Percentiles rank a stretch among this genome's conserved stretches.
phyloP scores from a whole-genome alignment of 2,888 invertebrate genomes.

The Rosalia funebris region DNA sequence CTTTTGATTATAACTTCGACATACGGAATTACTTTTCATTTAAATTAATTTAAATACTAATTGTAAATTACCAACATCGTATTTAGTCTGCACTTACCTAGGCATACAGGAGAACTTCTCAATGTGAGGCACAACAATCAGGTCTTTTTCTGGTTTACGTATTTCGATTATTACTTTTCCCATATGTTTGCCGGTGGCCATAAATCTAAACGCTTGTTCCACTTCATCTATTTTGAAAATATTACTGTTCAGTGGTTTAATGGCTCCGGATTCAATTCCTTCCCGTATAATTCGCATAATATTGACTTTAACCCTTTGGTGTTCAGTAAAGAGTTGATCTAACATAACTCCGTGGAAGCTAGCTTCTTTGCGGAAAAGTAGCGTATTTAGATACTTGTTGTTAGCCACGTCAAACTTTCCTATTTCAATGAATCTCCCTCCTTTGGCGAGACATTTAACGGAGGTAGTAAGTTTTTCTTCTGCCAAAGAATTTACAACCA shows the following conservation, averaged over 20 bases:
- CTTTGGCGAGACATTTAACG: slow-evolving; percentile 69
- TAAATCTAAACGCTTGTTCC: slow-evolving; percentile 76
- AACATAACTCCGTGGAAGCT: slow-evolving; percentile 83
- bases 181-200: slow-evolving; percentile 80
- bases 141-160: slow-evolving; percentile 54
- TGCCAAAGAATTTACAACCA: slow-evolving; percentile 62
- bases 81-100: slow-evolving; percentile 33
- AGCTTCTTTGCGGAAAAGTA: slow-evolving; percentile 75
- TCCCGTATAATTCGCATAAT: slow-evolving; percentile 13
- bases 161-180: slow-evolving; percentile 73
- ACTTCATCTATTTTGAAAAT: slow-evolving; percentile 74
- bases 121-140: slow-evolving; percentile 51
- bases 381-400: slow-evolving; percentile 73
- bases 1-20: too few relatives aligned
- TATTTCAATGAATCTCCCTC: slow-evolving; percentile 84
- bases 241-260: slow-evolving; percentile 75
- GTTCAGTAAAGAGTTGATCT: slow-evolving; percentile 63
- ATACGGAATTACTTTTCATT: too few relatives aligned
- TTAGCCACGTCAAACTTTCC: slow-evolving; percentile 84
- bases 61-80: not conserved
- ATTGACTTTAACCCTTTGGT: slow-evolving; percentile 26
- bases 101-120: slow-evolving; percentile 33
- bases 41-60: too few relatives aligned
- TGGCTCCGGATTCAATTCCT: slow-evolving; percentile 65
- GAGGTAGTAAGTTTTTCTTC: slow-evolving; percentile 88